phyloP scores from a whole-genome alignment of 2,113 vertebrate species.

The Cavia porcellus region DNA sequence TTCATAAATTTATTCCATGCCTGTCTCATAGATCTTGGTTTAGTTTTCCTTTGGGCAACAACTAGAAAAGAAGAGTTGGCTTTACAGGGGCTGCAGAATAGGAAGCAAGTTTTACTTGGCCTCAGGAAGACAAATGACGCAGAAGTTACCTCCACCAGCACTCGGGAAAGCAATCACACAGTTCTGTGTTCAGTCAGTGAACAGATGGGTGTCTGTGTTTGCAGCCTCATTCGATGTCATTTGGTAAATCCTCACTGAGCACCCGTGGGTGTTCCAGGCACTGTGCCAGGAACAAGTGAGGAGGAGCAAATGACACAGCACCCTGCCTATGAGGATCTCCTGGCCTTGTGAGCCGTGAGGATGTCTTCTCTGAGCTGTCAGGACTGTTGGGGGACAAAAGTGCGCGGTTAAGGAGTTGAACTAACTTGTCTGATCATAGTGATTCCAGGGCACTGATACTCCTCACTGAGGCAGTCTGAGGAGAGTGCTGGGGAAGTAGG shows the following conservation, averaged over 20 bases:
- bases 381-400: not conserved
- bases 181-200: not conserved
- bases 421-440: not conserved
- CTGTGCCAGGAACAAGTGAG: not conserved
- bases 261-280: not conserved
- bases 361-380: not conserved
- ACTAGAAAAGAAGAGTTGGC: not conserved
- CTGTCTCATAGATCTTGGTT: not conserved
- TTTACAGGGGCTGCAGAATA: not conserved
- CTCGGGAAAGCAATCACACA: constrained; percentile 33
- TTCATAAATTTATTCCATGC: not conserved
- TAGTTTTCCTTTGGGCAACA: not conserved
- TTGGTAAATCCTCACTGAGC: not conserved
- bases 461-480: not conserved
- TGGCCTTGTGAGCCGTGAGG: not conserved
- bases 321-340: not conserved
- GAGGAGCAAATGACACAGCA: not conserved
- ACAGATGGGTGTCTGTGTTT: constrained; percentile 44
- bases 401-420: rapidly evolving
- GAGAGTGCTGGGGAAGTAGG: not conserved
- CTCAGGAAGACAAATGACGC: not conserved
- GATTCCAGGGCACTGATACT: not conserved
- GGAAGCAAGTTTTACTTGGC: not conserved
- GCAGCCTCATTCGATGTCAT: not conserved
- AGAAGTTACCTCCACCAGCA: not conserved